Conservation (phyloP, 1,140 invertebrate species). For the Lordiphosa mommai region DNA sequence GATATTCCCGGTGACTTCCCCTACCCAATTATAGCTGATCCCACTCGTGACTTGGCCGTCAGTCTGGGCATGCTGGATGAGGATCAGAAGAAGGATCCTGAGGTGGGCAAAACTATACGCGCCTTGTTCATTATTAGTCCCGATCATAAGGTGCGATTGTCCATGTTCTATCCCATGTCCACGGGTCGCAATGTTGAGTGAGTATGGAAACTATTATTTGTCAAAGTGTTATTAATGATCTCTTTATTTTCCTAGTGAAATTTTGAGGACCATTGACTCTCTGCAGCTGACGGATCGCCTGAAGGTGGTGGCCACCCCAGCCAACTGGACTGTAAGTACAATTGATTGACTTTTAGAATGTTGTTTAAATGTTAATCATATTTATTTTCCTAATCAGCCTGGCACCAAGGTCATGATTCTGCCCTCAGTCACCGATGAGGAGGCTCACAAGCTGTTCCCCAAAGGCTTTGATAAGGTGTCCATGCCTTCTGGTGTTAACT, state of each 20-base stretch:
- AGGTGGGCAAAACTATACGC: slow-evolving; percentile 88
- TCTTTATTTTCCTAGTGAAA: slow-evolving; percentile 88
- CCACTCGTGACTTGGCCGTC: slow-evolving; percentile 87
- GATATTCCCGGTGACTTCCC: slow-evolving; percentile 87
- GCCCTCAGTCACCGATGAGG: slow-evolving; percentile 86
- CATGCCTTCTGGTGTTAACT: slow-evolving; percentile 90
- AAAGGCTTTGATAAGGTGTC: slow-evolving; percentile 84
- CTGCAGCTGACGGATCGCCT: slow-evolving; percentile 88
- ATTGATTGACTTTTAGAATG: not conserved
- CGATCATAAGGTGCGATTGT: slow-evolving; percentile 89
- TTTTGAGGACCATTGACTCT: slow-evolving; percentile 92
- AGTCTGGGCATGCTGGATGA: slow-evolving; percentile 93
- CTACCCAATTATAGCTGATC: slow-evolving; percentile 94
- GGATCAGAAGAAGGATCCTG: slow-evolving; percentile 86
- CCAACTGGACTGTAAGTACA: slow-evolving; percentile 89
- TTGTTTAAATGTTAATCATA: too few species aligned
- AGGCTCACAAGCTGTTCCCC: slow-evolving; percentile 87
- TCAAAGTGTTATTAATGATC: not conserved
- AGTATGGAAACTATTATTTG: slow-evolving; percentile 77
- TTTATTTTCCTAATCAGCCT: slow-evolving; percentile 80
- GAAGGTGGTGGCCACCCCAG: slow-evolving; percentile 90
- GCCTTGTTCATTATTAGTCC: slow-evolving; percentile 94
- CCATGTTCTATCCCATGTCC: slow-evolving; percentile 94
- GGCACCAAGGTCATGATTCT: slow-evolving; percentile 92
- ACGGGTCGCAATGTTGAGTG: slow-evolving; percentile 95